phyloP scores from a whole-genome alignment of 1,140 invertebrate genomes.

The Leptinotarsa undecemlineata region DNA sequence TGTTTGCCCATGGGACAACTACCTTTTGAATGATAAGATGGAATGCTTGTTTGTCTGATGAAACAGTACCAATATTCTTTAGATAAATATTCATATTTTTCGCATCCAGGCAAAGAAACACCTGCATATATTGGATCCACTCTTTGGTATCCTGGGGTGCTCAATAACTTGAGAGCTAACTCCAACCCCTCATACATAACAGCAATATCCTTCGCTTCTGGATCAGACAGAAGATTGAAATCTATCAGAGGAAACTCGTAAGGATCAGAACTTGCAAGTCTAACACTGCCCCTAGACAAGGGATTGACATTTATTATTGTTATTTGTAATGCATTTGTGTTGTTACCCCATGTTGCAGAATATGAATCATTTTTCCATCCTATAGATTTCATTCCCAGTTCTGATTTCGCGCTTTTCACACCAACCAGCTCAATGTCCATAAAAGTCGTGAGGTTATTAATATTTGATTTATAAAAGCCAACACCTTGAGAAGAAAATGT shows the following conservation, averaged over 20 bases:
- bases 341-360: constrained; percentile 12
- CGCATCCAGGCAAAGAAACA: constrained; percentile 54
- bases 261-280: constrained; percentile 72
- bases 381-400: constrained; percentile 11
- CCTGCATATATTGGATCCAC: constrained; percentile 52
- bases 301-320: constrained; percentile 62
- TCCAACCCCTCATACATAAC: constrained; percentile 58
- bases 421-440: constrained; percentile 31
- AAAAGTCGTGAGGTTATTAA: constrained; percentile 32
- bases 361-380: constrained; percentile 28
- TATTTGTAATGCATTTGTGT: constrained; percentile 60
- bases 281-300: constrained; percentile 75
- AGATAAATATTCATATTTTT: constrained; percentile 48
- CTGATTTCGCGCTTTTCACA: constrained; percentile 10
- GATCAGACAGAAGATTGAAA: constrained; percentile 72
- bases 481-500: constrained; percentile 28
- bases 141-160: constrained; percentile 57
- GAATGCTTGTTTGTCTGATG: constrained; percentile 52
- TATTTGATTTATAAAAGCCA: constrained; percentile 32
- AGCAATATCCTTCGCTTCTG: constrained; percentile 71
- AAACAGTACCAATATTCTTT: constrained; percentile 64
- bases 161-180: constrained; percentile 56
- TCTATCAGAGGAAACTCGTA: constrained; percentile 74
- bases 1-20: constrained; percentile 61
- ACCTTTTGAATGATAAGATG: constrained; percentile 51